These are phyloP conservation scores for Alloplasta piceator DNA, from an alignment of 2,888 invertebrate species.

Conservation along the genomic window DNA sequence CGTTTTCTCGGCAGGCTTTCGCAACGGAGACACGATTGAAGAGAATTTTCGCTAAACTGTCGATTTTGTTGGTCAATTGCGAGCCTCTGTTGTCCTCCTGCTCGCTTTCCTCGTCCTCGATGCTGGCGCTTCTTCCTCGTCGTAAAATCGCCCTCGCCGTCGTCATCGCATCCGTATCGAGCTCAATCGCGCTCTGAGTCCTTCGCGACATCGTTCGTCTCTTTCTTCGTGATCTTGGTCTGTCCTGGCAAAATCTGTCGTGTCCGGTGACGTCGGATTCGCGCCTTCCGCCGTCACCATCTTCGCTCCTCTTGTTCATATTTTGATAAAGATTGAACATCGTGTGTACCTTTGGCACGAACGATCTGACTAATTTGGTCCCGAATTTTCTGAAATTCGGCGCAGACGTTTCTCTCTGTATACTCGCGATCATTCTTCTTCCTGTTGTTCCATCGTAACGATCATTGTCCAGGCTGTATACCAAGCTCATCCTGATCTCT, in stretches of 20 bases:
- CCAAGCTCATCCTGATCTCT: constrained; percentile 62
- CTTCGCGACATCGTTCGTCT: constrained; percentile 80
- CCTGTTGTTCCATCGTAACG: constrained; percentile 48
- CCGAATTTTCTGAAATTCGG: constrained; percentile 64
- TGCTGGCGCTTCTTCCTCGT: constrained; percentile 87
- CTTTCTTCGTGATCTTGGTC: constrained; percentile 82
- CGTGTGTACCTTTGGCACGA: constrained; percentile 64
- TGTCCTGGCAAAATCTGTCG: constrained; percentile 91
- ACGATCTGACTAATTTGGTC: constrained; percentile 62
- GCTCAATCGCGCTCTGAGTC: constrained; percentile 81
- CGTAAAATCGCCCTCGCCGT: constrained; percentile 76
- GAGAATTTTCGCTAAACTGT: constrained; percentile 90
- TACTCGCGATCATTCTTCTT: constrained; percentile 53
- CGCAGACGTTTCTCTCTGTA: constrained; percentile 57
- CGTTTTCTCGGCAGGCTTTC: constrained; percentile 77
- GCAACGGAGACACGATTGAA: constrained; percentile 84
- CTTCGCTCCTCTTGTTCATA: constrained; percentile 86
- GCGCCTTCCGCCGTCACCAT: constrained; percentile 83
- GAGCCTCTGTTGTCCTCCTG: constrained; percentile 83
- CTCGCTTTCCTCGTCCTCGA: constrained; percentile 87
- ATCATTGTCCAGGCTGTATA: constrained; percentile 63
- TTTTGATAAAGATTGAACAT: constrained; percentile 92
- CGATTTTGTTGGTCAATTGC: constrained; percentile 89
- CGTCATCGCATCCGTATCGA: constrained; percentile 79
- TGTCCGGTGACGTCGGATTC: constrained; percentile 90